Conservation (phyloP, 2,888 invertebrate genomes). For the Lacanobia wlatinum region DNA sequence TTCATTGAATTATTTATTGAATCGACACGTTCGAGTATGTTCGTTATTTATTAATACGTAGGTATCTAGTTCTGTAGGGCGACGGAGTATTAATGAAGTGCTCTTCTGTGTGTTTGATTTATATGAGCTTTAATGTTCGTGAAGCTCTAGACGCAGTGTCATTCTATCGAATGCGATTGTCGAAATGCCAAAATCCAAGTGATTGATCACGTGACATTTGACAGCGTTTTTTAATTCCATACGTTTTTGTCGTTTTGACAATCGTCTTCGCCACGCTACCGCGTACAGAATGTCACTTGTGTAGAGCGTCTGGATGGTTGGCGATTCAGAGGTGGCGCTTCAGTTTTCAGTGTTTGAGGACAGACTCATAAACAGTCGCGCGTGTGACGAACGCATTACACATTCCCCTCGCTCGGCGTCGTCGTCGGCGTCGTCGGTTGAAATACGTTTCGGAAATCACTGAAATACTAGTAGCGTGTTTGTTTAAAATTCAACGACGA, state of each 20-base stretch:
- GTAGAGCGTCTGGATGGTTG: background rate
- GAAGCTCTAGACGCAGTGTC: too few relatives aligned
- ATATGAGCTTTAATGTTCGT: background rate
- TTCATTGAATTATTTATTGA: slow-evolving; percentile 43
- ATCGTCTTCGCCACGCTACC: too few relatives aligned
- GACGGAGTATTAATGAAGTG: background rate
- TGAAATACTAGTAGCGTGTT: slow-evolving; percentile 75
- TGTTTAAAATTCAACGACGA: slow-evolving; percentile 85
- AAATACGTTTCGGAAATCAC: slow-evolving; percentile 74
- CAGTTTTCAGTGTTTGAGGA: slow-evolving; percentile 8
- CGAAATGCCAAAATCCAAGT: too few relatives aligned
- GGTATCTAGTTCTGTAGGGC: slow-evolving; percentile 3
- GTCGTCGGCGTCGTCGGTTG: slow-evolving; percentile 16
- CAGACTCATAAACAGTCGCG: slow-evolving; percentile 48
- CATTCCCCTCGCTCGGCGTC: slow-evolving; percentile 59
- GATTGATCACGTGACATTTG: too few relatives aligned
- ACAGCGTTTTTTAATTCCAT: too few relatives aligned
- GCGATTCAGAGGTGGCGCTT: slow-evolving; percentile 28
- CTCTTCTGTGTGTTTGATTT: background rate
- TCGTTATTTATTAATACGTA: slow-evolving; percentile 8
- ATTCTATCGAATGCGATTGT: background rate
- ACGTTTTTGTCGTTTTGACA: too few relatives aligned
- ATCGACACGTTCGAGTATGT: slow-evolving; percentile 10
- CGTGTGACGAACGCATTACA: slow-evolving; percentile 64
- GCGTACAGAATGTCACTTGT: too few relatives aligned